Evolutionary conservation across 2,797 vertebrate species (phyloP).

Genomic region (Rhinichthys osculus): DNA sequence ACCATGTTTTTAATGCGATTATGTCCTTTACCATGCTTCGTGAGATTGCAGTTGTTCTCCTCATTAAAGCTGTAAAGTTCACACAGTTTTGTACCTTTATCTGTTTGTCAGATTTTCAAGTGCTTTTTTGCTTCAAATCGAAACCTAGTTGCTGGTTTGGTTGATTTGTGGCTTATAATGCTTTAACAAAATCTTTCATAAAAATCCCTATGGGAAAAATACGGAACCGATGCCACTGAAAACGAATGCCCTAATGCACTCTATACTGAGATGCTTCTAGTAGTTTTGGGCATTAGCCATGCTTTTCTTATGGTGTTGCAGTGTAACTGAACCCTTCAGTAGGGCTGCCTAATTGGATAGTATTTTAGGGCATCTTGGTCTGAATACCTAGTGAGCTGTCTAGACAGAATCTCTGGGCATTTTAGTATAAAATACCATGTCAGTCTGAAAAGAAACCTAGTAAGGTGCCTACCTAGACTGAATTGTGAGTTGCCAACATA

Average conservation of each 20-base stretch:
- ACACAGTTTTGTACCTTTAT: not conserved
- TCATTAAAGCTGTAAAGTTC: not conserved
- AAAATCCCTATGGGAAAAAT: not conserved
- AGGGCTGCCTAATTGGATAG: not conserved
- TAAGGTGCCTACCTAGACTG: not conserved
- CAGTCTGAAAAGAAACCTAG: not conserved
- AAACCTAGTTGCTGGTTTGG: not conserved
- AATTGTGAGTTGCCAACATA: not conserved
- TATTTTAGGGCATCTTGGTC: not conserved
- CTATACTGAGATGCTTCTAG: not conserved
- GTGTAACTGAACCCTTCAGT: not conserved
- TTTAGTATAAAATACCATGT: not conserved
- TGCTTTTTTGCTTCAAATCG: not conserved
- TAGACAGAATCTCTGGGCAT: constrained; percentile 6
- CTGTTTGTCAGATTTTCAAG: not conserved
- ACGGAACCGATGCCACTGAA: not conserved
- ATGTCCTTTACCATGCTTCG: not conserved
- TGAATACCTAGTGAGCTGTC: not conserved
- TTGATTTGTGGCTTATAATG: not conserved
- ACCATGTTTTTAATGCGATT: not conserved
- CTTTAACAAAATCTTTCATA: not conserved
- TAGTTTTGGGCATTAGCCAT: not conserved
- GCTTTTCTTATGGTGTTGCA: not conserved
- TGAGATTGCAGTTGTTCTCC: not conserved
- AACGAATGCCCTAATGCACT: not conserved